phyloP scores from a whole-genome alignment of 2,888 invertebrate species.

The Ennomos fuscantarius region DNA sequence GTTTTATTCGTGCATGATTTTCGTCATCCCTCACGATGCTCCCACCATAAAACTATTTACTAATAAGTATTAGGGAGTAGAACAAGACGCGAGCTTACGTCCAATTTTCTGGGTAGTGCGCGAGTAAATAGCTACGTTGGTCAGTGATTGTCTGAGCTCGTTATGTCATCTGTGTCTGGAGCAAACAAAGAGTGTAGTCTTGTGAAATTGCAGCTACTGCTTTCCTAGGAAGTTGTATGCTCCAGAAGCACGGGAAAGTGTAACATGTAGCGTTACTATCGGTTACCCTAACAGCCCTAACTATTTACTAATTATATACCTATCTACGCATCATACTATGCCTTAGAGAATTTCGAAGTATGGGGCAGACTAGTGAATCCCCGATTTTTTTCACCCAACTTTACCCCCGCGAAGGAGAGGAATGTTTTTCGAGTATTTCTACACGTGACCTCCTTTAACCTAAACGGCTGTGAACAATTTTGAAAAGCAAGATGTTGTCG shows the following conservation, averaged over 20 bases:
- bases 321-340: too few species aligned
- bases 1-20: conserved; percentile 78
- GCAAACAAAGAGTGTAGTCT: conserved; percentile 44
- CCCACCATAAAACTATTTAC: conserved; percentile 47
- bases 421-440: too few species aligned
- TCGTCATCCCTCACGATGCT: conserved; percentile 74
- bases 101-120: conserved; percentile 39
- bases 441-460: too few species aligned
- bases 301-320: too few species aligned
- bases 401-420: too few species aligned
- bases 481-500: too few species aligned
- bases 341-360: too few species aligned
- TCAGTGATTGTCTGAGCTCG: conserved; percentile 7
- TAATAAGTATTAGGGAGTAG: conserved; percentile 41
- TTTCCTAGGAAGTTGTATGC: conserved; percentile 41
- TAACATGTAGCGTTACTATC: conserved; percentile 8
- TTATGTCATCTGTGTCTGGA: conserved; percentile 46
- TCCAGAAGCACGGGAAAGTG: conserved; percentile 37
- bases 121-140: conserved; percentile 34
- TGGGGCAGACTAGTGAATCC: too few species aligned
- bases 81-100: conserved; percentile 18
- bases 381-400: too few species aligned
- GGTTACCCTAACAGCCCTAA: too few species aligned
- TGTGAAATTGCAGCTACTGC: conserved; percentile 30
- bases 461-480: too few species aligned